A percentile compares a stretch with the other conserved stretches of the same genome.
Evolutionary conservation across 1,140 invertebrate species (phyloP).

Genomic region (Leucophenga varia): DNA sequence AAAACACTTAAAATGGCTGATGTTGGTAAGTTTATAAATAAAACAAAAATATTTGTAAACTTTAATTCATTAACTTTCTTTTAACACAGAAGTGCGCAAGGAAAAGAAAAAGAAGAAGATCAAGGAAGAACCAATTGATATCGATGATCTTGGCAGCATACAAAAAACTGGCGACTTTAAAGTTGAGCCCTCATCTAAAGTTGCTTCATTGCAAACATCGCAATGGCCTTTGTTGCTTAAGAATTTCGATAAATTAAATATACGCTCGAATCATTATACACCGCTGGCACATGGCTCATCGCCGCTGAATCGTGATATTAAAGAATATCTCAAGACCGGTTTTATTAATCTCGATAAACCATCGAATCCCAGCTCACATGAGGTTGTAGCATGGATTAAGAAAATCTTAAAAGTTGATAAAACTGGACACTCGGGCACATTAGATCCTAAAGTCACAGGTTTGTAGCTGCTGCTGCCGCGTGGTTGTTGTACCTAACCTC

Average conservation of each 20-base stretch:
- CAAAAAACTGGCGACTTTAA: slow-evolving; percentile 75
- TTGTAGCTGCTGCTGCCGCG: slow-evolving; percentile 17
- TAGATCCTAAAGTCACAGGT: slow-evolving; percentile 95
- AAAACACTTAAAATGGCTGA: slow-evolving; percentile 38
- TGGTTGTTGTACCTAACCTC: slow-evolving; percentile 23
- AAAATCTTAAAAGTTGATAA: slow-evolving; percentile 94
- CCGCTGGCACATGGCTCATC: slow-evolving; percentile 90
- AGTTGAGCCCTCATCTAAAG: slow-evolving; percentile 77
- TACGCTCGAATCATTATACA: slow-evolving; percentile 94
- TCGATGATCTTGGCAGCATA: slow-evolving; percentile 63
- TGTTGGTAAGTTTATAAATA: slow-evolving; percentile 34
- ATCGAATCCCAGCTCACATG: slow-evolving; percentile 98
- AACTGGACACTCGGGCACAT: slow-evolving; percentile 98
- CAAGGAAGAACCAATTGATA: slow-evolving; percentile 57
- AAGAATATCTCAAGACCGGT: slow-evolving; percentile 90
- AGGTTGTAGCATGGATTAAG: slow-evolving; percentile 99
- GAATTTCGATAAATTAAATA: slow-evolving; percentile 94
- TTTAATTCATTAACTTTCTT: no score
- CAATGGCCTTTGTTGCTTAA: slow-evolving; percentile 96
- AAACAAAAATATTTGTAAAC: no score
- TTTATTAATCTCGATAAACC: slow-evolving; percentile 99
- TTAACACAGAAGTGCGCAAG: slow-evolving; percentile 42
- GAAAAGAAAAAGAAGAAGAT: slow-evolving; percentile 69
- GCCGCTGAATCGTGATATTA: slow-evolving; percentile 84
- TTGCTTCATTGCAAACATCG: slow-evolving; percentile 76